These are phyloP conservation scores for Cylas formicarius DNA, from an alignment of 1,140 invertebrate species.

Conservation along the genomic window DNA sequence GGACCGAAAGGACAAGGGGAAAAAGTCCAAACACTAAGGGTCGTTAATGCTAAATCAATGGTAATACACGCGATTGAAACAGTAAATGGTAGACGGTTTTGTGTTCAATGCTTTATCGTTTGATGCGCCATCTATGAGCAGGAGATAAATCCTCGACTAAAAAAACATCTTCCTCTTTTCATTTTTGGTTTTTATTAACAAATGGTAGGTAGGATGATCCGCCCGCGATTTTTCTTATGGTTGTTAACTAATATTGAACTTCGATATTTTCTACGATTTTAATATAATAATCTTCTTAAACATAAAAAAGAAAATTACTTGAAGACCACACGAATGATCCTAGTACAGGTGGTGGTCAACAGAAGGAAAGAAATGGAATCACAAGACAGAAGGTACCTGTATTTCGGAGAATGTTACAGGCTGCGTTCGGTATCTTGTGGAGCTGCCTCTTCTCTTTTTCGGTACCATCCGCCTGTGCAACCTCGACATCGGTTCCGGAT, in stretches of 20 bases:
- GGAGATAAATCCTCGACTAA: too few species aligned
- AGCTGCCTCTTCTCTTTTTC: constrained; percentile 47
- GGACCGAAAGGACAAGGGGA: too few species aligned
- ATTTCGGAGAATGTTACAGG: constrained; percentile 72
- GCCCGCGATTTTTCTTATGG: neutral
- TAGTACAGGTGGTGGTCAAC: too few species aligned
- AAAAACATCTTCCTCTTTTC: too few species aligned
- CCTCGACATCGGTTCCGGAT: constrained; percentile 60
- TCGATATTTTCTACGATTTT: too few species aligned
- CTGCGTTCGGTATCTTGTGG: constrained; percentile 56
- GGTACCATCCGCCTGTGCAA: constrained; percentile 53
- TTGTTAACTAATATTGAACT: constrained; percentile 1
- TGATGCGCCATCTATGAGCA: too few species aligned
- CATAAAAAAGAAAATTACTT: too few species aligned
- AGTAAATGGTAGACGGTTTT: neutral
- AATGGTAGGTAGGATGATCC: neutral
- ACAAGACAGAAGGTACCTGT: constrained; percentile 47
- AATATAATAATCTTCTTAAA: too few species aligned
- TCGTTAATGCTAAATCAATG: neutral
- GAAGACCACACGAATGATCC: too few species aligned
- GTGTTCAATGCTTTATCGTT: too few species aligned
- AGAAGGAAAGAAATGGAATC: constrained; percentile 1
- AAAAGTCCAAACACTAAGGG: too few species aligned
- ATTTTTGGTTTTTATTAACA: neutral
- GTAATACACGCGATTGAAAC: neutral